A percentile compares a stretch with the other conserved stretches of the same genome.
Conservation (phyloP, 2,113 vertebrate genomes). For the Elephantulus edwardii region DNA sequence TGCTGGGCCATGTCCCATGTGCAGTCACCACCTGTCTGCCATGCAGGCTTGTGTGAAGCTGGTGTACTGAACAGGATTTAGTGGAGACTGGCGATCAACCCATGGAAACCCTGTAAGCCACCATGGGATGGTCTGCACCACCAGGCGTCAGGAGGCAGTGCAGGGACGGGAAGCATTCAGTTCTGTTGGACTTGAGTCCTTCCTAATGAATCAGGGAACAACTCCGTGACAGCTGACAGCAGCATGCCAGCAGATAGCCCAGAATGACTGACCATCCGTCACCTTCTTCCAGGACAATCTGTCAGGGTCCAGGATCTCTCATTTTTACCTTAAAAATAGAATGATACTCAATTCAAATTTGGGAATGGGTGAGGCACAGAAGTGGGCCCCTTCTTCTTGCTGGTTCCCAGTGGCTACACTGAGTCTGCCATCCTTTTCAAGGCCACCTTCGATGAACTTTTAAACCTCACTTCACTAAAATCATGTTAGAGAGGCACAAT, state of each 20-base stretch:
- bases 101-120: not conserved
- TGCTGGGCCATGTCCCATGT: not conserved
- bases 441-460: not conserved
- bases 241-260: rapidly evolving
- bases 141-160: not conserved
- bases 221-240: not conserved
- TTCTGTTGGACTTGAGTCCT: not conserved
- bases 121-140: not conserved
- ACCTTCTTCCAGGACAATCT: not conserved
- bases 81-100: not conserved
- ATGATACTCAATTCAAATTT: not conserved
- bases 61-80: not conserved
- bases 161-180: not conserved
- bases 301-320: not conserved
- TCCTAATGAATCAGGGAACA: not conserved
- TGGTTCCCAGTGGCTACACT: not conserved
- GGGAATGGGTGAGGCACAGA: not conserved
- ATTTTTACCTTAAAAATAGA: not conserved
- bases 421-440: not conserved
- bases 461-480: not conserved
- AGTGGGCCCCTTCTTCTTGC: not conserved
- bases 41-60: not conserved
- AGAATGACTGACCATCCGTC: rapidly evolving
- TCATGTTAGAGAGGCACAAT: not conserved
- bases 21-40: not conserved